Evolutionary conservation across 2,113 vertebrate genomes (phyloP), one percentile per base, ranked within the genome.

Genomic region (Pelmatolapia mariae): DNA sequence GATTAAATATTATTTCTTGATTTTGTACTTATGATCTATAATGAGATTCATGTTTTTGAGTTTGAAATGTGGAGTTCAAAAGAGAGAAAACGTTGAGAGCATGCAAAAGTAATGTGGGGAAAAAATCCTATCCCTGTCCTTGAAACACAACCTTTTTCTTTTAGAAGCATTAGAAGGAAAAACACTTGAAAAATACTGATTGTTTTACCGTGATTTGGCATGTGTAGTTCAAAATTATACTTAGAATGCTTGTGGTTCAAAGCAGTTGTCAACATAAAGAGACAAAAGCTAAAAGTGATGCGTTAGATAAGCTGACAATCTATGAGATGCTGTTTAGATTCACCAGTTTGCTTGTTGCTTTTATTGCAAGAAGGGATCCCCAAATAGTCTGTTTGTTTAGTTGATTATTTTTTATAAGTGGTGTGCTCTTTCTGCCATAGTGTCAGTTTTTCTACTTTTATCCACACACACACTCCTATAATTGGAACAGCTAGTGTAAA

Each of bases 21-120:
- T 84, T 90, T 86, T 80, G 24, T 80, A 81, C 63, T 90, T 81
- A 80, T 80, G 40, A 89, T 84, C 50, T 83, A 15, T 88, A 79
- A 91, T 90, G 50, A 87, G 81, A 91, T 86, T 61, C 57, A 52
- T 33, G 43, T 68, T 82, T 63, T 10, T 29, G 80, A 73, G 53
- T 85, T 8, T 76, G 18, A 86, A 90, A 81, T 59, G 19, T n/a
- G 50, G 53, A 80, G 66, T 84, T 84, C 82, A 89, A 52, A 85
- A 81, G 52, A 83, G 83, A 73, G 24, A 26, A 68, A 10, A 15
- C 10, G 11, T 19, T 86, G 29, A 78, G 53, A 31, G 10, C 10
- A 22, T 43, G 2, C 6, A 0, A 50, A 78, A 52, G 43, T 78
- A 78, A 4, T 53, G 47, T 36, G 19, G 26, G 26, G 5, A 50